Evolutionary conservation across 1,140 invertebrate species (phyloP), one percentile per base, ranked within the genome.

Genomic region (Cydia strobilella): DNA sequence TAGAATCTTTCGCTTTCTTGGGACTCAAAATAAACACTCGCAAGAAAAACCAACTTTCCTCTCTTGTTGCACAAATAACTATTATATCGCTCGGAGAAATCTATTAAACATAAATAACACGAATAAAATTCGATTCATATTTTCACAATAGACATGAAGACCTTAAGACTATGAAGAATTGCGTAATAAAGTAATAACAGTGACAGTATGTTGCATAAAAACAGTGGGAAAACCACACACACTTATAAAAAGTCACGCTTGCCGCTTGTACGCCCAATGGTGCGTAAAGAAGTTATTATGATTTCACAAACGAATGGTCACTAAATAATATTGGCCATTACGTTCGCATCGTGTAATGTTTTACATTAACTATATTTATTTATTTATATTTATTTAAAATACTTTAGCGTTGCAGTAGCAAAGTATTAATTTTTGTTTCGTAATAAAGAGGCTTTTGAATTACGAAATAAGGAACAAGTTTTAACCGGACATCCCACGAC

Each of bases 301-400:
- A 69, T 69, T 69, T 69, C 65, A 69, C 65, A 31, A 69, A 31
- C 42, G 31, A 35, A 69, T 35, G 65, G 15, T 59, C 54, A 23
- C 9, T 59, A 3, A 59, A 59, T 20, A 59, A 59, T 59, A 59
- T 23, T 12, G 20, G 9, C 10, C 20, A 59, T 59, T 59, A 9
- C 20, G 20, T 23, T 59, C 15, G 51, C 7, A n/a, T 1, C 54
- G 3, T 54, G n/a, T 18, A 2, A 59, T 59, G 9, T 23, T 59
- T 59, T 59, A 23, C 15, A 5, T n/a, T 2, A 6, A 54, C n/a
- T 54, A 9, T 54, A n/a, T n/a, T n/a, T n/a, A n/a, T n/a, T n/a
- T n/a, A n/a, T n/a, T n/a, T n/a, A n/a, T n/a, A n/a, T n/a, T n/a
- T n/a, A n/a, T n/a, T n/a, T n/a, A n/a, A n/a, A n/a, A n/a, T n/a